Percentiles rank a stretch among this genome's conserved stretches.
Evolutionary conservation across 2,113 vertebrate genomes (phyloP).

Genomic region (Ictalurus punctatus): DNA sequence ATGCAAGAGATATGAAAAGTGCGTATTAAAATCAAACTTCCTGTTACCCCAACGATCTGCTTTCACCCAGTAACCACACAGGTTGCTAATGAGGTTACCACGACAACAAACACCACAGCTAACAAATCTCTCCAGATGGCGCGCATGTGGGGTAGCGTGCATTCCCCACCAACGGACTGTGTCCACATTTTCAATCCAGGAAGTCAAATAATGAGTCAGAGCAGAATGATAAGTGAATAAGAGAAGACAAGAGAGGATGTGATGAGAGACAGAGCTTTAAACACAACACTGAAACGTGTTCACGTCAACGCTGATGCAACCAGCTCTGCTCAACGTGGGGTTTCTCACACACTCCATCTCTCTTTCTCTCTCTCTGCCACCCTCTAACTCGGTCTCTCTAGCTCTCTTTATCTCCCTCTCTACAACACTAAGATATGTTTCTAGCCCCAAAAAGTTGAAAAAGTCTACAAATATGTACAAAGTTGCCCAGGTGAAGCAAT

Average conservation of each 20-base stretch:
- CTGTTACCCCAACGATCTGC: not conserved
- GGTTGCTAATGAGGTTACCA: slow-evolving; percentile 37
- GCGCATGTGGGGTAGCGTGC: not conserved
- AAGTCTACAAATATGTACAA: not conserved
- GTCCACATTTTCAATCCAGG: not conserved
- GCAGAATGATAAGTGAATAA: not conserved
- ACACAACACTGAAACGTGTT: not conserved
- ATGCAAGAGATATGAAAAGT: slow-evolving; percentile 10
- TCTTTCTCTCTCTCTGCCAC: not conserved
- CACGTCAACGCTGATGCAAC: not conserved
- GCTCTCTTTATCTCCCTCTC: no score
- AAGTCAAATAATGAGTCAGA: not conserved
- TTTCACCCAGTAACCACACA: not conserved
- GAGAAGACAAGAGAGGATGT: not conserved
- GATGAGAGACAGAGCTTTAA: not conserved
- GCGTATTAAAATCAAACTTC: slow-evolving; percentile 10
- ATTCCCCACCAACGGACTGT: not conserved
- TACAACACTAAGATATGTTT: not conserved
- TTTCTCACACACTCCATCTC: not conserved
- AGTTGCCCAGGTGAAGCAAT: not conserved
- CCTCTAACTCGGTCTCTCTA: no score
- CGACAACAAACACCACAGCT: slow-evolving; percentile 31
- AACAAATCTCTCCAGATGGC: not conserved
- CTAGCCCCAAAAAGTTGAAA: not conserved
- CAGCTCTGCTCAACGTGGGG: not conserved